Base-by-base conservation (phyloP, 2,797 vertebrate genomes). In the Lepilemur ruficaudatus region DNA sequence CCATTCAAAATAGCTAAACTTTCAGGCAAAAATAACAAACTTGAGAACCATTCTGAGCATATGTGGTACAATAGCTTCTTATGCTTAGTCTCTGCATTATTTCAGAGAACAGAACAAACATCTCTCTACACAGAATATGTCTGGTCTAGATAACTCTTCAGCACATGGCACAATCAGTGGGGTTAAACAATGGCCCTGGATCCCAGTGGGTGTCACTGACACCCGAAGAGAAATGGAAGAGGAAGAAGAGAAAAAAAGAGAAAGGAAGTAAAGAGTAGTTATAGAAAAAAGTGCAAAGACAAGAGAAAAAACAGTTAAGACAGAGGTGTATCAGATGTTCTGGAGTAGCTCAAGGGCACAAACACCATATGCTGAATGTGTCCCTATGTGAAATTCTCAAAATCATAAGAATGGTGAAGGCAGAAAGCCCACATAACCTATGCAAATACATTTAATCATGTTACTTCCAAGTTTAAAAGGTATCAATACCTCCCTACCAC, bases 11-110 rank as follows among this genome's bases (percentile, higher is more conserved):
- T 1, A 73, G 15, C 9, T 72, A 81, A 65, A 67, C 78, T 87
- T 86, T 76, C 38, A 89, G 65, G 59, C 43, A 89, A 93, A 86
- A 93, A 57, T 89, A 43, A 73, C 82, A 94, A 65, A 87, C 6
- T 20, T 91, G 75, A 94, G 41, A 91, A 67, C 11, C 52, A 73
- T 20, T 65, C 59, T 91, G 52, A 84, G 25, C 20, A 70, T 65
- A 22, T 30, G 10, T 28, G 10, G 41, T 55, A 55, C 55, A 96
- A 73, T 0, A 82, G 32, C 18, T 75, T 83, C 18, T 43, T 85
- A 28, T 14, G 84, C 4, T 61, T 7, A 50, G 55, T 93, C 8
- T 35, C 32, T 55, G 5, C 9, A 8, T 35, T 50, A 88, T 76
- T 84, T 85, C 72, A 81, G 73, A 91, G 48, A 82, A 11, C 14